phyloP scores from a whole-genome alignment of 2,888 invertebrate species.

The Biston betularia region DNA sequence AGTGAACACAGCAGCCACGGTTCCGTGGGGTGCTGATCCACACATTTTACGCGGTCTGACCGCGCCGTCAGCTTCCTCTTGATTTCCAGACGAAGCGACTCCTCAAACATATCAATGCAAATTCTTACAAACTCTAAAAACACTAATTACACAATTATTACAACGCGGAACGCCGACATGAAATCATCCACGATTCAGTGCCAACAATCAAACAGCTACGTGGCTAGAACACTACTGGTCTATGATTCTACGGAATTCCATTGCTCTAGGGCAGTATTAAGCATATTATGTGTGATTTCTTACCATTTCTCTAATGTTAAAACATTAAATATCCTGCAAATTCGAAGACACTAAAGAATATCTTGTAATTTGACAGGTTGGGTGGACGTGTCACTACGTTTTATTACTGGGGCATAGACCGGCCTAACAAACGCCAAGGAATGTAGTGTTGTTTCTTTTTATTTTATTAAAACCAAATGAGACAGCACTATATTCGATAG shows the following conservation, averaged over 20 bases:
- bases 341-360: slow-evolving; percentile 51
- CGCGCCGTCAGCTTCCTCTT: slow-evolving; percentile 98
- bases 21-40: slow-evolving; percentile 98
- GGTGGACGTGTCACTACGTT: slow-evolving; percentile 78
- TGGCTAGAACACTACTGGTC: slow-evolving; percentile 51
- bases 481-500: too few relatives aligned
- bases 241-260: slow-evolving; percentile 9
- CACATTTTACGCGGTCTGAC: slow-evolving; percentile 99
- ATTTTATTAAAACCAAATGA: too few relatives aligned
- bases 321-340: slow-evolving; percentile 73
- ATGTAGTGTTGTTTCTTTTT: too few relatives aligned
- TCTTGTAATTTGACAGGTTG: slow-evolving; percentile 70
- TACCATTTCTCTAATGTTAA: slow-evolving; percentile 77
- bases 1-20: slow-evolving; percentile 99
- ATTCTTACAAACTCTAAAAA: slow-evolving; percentile 47
- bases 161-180: slow-evolving; percentile 66
- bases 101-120: slow-evolving; percentile 63
- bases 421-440: too few relatives aligned
- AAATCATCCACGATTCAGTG: slow-evolving; percentile 66
- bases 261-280: not conserved
- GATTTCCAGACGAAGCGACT: slow-evolving; percentile 99
- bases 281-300: slow-evolving; percentile 36
- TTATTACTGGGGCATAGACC: not conserved
- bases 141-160: slow-evolving; percentile 54
- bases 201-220: slow-evolving; percentile 59